Evolutionary conservation across 2,888 invertebrate genomes (phyloP).

Genomic region (Sphecodes monilicornis): DNA sequence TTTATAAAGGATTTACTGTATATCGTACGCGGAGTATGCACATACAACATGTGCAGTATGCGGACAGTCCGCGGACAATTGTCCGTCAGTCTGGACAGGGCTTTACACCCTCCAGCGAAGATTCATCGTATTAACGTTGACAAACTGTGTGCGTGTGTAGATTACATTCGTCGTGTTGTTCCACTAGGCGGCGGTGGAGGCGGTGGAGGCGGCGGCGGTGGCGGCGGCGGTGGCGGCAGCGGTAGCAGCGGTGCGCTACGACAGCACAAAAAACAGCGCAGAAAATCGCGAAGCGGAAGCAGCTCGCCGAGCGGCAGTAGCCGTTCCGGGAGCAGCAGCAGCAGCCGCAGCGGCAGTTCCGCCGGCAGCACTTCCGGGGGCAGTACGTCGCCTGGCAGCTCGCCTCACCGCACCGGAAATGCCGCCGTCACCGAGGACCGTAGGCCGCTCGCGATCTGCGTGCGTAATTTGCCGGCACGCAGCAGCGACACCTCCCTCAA

Average conservation of each 20-base stretch:
- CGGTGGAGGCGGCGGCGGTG: slow-evolving; percentile 73
- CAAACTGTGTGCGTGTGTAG: slow-evolving; percentile 40
- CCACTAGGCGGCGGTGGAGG: slow-evolving; percentile 73
- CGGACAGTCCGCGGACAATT: no score
- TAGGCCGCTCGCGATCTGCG: slow-evolving; percentile 95
- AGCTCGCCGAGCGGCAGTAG: slow-evolving; percentile 84
- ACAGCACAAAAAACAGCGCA: slow-evolving; percentile 83
- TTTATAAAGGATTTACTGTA: no score
- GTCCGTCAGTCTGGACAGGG: no score
- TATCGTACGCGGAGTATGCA: no score
- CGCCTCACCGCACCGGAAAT: slow-evolving; percentile 84
- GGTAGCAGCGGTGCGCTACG: slow-evolving; percentile 83
- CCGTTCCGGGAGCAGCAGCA: slow-evolving; percentile 85
- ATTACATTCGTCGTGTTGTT: slow-evolving; percentile 68
- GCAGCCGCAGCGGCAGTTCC: slow-evolving; percentile 85
- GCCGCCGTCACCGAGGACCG: slow-evolving; percentile 88
- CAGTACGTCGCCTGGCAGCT: slow-evolving; percentile 87
- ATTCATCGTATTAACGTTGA: background rate
- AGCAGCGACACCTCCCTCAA: slow-evolving; percentile 97
- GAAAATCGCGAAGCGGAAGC: slow-evolving; percentile 82
- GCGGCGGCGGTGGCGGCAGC: slow-evolving; percentile 75
- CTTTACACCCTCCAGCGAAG: no score
- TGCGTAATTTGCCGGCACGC: slow-evolving; percentile 94
- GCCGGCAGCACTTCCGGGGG: slow-evolving; percentile 85
- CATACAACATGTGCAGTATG: no score